These are phyloP conservation scores for Microctenopoma stevenorrisi DNA, from an alignment of 2,797 vertebrate genomes.

Conservation along the genomic window DNA sequence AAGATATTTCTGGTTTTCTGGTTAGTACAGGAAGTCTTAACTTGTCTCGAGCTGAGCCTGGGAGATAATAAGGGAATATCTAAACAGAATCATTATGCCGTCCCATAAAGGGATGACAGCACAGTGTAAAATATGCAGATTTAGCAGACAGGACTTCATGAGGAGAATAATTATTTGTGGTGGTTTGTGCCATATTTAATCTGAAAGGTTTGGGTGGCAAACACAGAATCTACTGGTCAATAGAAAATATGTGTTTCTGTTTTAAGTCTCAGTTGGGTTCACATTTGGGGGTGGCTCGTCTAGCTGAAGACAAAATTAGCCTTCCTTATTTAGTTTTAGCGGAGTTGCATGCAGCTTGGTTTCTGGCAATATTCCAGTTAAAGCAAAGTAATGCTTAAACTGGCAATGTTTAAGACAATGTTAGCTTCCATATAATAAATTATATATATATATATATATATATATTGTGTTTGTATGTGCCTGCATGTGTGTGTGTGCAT, in stretches of 20 bases:
- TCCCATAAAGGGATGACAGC: constrained; percentile 63
- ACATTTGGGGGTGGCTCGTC: constrained; percentile 22
- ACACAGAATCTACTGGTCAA: constrained; percentile 20
- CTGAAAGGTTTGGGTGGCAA: constrained; percentile 36
- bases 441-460: not conserved
- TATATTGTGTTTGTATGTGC: not conserved
- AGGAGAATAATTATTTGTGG: constrained; percentile 60
- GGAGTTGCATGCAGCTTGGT: constrained; percentile 16
- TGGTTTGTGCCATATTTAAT: constrained; percentile 43
- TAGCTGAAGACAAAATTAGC: constrained; percentile 8
- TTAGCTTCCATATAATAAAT: constrained; percentile 17
- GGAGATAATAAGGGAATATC: constrained; percentile 74
- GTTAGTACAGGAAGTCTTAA: constrained; percentile 62
- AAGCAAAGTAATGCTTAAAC: not conserved
- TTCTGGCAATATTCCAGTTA: constrained; percentile 17
- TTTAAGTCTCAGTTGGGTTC: constrained; percentile 4
- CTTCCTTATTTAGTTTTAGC: constrained; percentile 24
- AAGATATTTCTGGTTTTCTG: constrained; percentile 70
- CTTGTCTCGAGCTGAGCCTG: constrained; percentile 70
- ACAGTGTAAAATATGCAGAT: constrained; percentile 70
- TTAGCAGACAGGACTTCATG: constrained; percentile 57
- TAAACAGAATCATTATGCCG: constrained; percentile 70
- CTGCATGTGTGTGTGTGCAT: constrained; percentile 6
- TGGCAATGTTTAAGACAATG: not conserved
- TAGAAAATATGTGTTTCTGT: constrained; percentile 20